A percentile compares a stretch with the other conserved stretches of the same genome.
Evolutionary conservation across 2,113 vertebrate genomes (phyloP).

Genomic region (Vulpes ferrilata): DNA sequence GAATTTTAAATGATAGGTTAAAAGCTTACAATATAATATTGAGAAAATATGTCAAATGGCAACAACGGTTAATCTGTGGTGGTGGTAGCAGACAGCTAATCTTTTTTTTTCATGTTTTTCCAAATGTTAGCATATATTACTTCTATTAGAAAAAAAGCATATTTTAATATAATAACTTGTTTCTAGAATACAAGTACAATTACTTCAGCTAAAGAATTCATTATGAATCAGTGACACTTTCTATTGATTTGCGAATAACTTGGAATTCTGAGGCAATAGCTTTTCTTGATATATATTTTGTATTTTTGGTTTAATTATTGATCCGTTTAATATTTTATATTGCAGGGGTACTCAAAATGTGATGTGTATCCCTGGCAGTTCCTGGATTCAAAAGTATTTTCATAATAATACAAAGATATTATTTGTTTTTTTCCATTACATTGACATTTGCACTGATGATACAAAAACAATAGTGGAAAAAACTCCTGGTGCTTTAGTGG

Average conservation of each 20-base stretch:
- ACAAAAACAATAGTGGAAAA: neutral
- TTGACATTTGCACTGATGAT: neutral
- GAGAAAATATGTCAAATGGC: neutral
- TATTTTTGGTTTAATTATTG: neutral
- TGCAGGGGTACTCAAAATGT: neutral
- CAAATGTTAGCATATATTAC: neutral
- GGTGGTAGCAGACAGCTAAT: neutral
- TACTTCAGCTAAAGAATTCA: neutral
- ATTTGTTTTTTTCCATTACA: neutral
- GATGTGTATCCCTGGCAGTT: neutral
- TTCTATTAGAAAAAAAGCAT: neutral
- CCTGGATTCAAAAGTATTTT: slow-evolving; percentile 22
- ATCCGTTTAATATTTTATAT: neutral
- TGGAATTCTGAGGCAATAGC: neutral
- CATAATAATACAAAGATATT: neutral
- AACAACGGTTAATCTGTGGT: neutral
- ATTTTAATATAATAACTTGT: neutral
- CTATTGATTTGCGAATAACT: neutral
- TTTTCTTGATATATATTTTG: neutral
- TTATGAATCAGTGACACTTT: neutral
- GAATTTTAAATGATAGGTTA: neutral
- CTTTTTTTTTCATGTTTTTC: neutral
- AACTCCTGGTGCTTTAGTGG: neutral
- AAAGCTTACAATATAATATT: slow-evolving; percentile 1
- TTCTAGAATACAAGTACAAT: neutral